Percentiles rank a stretch among this genome's conserved stretches.
Conservation (phyloP, 2,888 invertebrate species). For the Junonia oenone region DNA sequence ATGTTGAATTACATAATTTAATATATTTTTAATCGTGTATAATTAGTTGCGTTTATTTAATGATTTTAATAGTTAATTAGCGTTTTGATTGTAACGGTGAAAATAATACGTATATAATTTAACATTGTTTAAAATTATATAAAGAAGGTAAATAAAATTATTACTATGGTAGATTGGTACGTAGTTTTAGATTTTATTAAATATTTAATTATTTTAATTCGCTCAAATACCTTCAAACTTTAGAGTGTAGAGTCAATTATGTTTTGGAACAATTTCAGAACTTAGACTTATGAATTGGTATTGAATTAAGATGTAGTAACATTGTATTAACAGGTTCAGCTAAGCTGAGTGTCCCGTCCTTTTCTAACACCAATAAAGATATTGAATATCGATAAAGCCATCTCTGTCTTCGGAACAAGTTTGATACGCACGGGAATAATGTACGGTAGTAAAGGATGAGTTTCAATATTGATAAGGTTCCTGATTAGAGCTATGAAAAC, state of each 20-base stretch:
- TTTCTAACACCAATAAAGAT: constrained; percentile 71
- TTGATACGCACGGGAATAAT: constrained; percentile 29
- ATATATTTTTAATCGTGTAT: no score
- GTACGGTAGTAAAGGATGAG: not conserved
- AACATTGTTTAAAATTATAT: not conserved
- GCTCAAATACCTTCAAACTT: no score
- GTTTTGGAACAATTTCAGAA: constrained; percentile 5
- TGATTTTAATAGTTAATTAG: no score
- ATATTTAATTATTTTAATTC: no score
- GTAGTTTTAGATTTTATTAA: no score
- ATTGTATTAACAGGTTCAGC: constrained; percentile 71
- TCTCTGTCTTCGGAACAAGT: constrained; percentile 44
- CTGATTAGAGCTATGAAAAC: not conserved
- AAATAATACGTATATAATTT: no score
- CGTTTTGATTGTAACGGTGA: no score
- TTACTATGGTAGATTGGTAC: no score
- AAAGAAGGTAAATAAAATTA: no score
- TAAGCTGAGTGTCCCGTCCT: constrained; percentile 61
- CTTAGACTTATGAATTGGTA: constrained; percentile 43
- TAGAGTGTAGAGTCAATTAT: not conserved
- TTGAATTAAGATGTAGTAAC: constrained; percentile 68
- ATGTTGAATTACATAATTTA: no score
- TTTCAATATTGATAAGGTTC: constrained; percentile 1
- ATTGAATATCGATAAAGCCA: constrained; percentile 69
- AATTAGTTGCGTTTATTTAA: no score